Base-by-base conservation (phyloP, 1,140 invertebrate species). In the Apis dorsata region DNA sequence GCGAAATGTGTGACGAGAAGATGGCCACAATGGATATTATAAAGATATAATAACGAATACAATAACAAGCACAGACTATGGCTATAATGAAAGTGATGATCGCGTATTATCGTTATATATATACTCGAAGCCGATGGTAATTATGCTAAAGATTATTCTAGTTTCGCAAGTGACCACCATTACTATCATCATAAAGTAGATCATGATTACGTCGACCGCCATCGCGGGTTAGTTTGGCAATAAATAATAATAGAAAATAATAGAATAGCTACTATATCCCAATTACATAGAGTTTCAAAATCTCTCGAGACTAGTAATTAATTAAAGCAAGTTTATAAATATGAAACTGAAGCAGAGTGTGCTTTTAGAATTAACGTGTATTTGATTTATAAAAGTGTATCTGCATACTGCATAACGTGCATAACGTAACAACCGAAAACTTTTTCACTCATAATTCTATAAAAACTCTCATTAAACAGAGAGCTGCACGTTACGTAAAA, bases 81-180 rank as follows among this genome's bases (percentile, higher is more conserved):
- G n/a, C 4, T 11, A 49, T 44, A 63, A 79, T 15, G 66, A 63
- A 57, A 60, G 77, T 53, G 57, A 66, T 57, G 60, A 59, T 34
- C 19, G 51, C 51, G 34, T 55, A 69, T 53, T 59, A 65, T 70
- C 51, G 24, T 79, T 79, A 83, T 19, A 69, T 12, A 12, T 53
- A 82, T 34, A 17, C 49, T 7, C 57, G 21, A 21, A 57, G 59
- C 17, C 34, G n/a, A 19, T 19, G 34, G 55, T 71, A 72, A 66
- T 72, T 79, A 79, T 49, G 59, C 9, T 2, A 72, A 79, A 79
- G 51, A 66, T 79, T 71, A 72, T 24, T 60, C 66, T 5, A 9
- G 53, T 53, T 66, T 21, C 51, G 53, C 34, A 5, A 21, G 28
- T 66, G 62, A 49, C 24, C 53, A 65, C 28, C 63, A 51, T 76